These are phyloP conservation scores for Ornithorhynchus anatinus DNA, from an alignment of 2,113 vertebrate genomes.

Conservation along the genomic window DNA sequence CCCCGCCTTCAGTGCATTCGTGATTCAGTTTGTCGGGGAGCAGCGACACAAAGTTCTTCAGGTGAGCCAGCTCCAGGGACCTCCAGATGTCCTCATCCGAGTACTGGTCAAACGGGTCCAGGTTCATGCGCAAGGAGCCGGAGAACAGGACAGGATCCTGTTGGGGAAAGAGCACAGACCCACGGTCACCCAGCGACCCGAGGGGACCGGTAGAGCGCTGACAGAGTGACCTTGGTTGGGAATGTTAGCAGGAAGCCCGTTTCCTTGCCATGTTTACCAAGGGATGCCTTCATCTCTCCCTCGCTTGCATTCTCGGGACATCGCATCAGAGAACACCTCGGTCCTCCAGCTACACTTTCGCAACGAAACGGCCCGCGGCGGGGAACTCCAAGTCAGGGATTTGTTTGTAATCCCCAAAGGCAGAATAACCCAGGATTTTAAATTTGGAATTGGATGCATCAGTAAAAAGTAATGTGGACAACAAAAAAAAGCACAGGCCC, in stretches of 20 bases:
- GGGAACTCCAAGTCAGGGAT: neutral
- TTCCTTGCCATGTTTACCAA: too few species aligned
- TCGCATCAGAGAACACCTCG: too few species aligned
- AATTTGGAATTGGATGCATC: neutral
- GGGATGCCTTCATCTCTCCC: too few species aligned
- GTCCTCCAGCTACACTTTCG: too few species aligned
- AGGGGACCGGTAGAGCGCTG: too few species aligned
- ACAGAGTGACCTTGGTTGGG: too few species aligned
- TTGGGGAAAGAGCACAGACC: fast-evolving
- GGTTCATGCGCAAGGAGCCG: conserved; percentile 92
- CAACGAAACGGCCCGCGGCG: too few species aligned
- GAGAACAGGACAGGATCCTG: conserved; percentile 95
- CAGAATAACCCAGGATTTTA: neutral
- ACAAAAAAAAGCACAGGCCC: neutral
- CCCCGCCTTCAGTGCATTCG: conserved; percentile 92
- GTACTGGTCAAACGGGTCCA: conserved; percentile 89
- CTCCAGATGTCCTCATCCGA: conserved; percentile 89
- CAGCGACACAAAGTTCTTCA: conserved; percentile 85
- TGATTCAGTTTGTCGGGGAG: conserved; percentile 87
- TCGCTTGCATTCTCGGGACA: too few species aligned
- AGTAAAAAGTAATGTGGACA: neutral
- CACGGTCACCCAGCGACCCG: too few species aligned
- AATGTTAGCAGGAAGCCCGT: too few species aligned
- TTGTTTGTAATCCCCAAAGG: neutral
- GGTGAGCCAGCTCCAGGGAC: conserved; percentile 87